Base-by-base conservation (phyloP, 2,888 invertebrate species). In the Mellilla xanthometata region DNA sequence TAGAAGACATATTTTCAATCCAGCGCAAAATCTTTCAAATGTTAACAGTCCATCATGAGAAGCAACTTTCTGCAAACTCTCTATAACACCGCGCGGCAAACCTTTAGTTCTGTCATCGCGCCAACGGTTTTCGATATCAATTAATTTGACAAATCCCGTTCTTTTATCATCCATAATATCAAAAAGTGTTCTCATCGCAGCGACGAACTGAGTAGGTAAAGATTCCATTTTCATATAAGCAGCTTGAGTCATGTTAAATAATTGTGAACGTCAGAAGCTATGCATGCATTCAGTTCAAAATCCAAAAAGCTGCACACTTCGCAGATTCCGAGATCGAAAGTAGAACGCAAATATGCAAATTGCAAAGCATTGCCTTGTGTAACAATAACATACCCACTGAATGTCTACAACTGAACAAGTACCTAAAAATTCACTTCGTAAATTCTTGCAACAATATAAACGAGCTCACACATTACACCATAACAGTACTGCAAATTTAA, bases 101-200 rank as follows among this genome's bases (percentile, higher is more conserved):
- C 96, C 95, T 81, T 95, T 94, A 2, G 95, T 94, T 19, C 95
- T 96, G 72, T 97, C 96, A 72, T 97, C 97, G 68, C 96, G 94
- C 97, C 97, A 97, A 58, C 97, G 93, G 70, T 94, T 93, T 88
- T 97, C 97, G 49, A 97, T 97, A 72, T 97, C 97, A 38, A 93
- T 83, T 62, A 94, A 93, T 67, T 94, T 94, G 9, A 97, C 95
- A 75, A 92, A 95, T 23, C 97, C 97, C 2, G 94, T 95, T 47
- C 93, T 93, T 70, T 95, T 95, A 72, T 98, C 97, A 77, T 98
- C 98, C 93, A 99, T 94, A 64, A 98, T 97, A 75, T 98, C 97
- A 83, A 98, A 99, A 3, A 99, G 90, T 23, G 97, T 97, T 68
- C 96, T 92, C 95, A 99, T 96, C 1, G 98, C 96, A 27, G 93